Percentiles rank a stretch among this genome's conserved stretches.
These are phyloP conservation scores for Homarus americanus DNA, from an alignment of 1,140 invertebrate genomes.

Conservation along the genomic window DNA sequence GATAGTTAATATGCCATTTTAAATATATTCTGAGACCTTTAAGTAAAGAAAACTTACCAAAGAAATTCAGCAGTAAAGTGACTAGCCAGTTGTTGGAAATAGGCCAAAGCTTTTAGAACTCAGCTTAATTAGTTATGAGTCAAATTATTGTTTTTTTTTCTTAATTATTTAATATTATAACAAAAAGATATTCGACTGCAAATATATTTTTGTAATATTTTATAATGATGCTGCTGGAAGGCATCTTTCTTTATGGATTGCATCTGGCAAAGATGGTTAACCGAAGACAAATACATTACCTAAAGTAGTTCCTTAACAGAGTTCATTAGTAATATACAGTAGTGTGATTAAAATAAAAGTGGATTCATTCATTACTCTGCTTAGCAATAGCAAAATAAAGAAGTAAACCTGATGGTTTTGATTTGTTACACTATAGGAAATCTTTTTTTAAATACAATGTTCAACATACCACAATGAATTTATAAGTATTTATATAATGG, in stretches of 20 bases:
- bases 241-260: not conserved
- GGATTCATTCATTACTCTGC: too few species aligned
- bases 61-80: slow-evolving; percentile 5
- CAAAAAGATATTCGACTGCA: not conserved
- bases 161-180: too few species aligned
- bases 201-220: not conserved
- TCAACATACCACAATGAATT: too few species aligned
- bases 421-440: too few species aligned
- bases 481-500: too few species aligned
- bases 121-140: not conserved
- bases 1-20: not conserved
- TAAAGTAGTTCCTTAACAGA: too few species aligned
- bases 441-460: too few species aligned
- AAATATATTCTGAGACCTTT: not conserved
- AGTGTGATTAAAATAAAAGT: too few species aligned
- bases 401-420: too few species aligned
- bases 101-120: not conserved
- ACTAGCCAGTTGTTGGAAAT: not conserved
- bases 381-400: too few species aligned
- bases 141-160: not conserved
- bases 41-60: slow-evolving; percentile 8
- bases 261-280: not conserved
- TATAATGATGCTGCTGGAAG: not conserved
- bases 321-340: too few species aligned
- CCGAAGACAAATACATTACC: not conserved